Evolutionary conservation across 2,113 vertebrate species (phyloP).

Genomic region (Serilophus lunatus): DNA sequence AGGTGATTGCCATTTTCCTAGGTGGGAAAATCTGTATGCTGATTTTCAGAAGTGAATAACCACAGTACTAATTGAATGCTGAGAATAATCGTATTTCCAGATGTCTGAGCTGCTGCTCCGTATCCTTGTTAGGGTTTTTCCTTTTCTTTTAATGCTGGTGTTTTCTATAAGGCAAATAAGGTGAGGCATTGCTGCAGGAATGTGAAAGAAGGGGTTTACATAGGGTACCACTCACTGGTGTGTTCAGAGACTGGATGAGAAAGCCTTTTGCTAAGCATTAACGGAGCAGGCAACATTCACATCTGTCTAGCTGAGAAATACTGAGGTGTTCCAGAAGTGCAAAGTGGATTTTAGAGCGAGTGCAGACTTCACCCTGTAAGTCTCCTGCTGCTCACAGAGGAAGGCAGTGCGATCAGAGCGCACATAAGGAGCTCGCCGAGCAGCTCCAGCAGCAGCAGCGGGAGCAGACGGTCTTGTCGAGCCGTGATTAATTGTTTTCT

Average conservation of each 20-base stretch:
- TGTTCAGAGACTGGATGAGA: neutral
- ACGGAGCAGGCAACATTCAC: neutral
- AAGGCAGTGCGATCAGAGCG: accelerated
- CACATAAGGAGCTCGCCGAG: accelerated
- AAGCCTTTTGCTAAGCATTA: neutral
- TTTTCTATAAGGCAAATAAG: neutral
- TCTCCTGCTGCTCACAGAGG: neutral
- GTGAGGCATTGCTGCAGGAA: neutral
- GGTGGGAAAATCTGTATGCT: neutral
- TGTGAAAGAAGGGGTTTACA: neutral
- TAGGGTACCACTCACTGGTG: neutral
- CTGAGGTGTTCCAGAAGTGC: accelerated
- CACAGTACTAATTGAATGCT: neutral
- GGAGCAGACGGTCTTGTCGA: neutral
- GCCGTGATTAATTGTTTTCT: slow-evolving; percentile 27
- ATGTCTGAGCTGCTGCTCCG: neutral
- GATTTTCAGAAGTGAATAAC: neutral
- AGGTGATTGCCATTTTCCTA: neutral
- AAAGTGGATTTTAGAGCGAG: neutral
- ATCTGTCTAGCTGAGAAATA: neutral
- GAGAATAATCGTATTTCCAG: neutral
- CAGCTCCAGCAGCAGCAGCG: neutral
- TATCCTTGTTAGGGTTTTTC: accelerated
- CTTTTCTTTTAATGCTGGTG: neutral
- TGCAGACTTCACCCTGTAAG: accelerated